Evolutionary conservation across 2,113 vertebrate genomes (phyloP).

Genomic region (Mesitornis unicolor): DNA sequence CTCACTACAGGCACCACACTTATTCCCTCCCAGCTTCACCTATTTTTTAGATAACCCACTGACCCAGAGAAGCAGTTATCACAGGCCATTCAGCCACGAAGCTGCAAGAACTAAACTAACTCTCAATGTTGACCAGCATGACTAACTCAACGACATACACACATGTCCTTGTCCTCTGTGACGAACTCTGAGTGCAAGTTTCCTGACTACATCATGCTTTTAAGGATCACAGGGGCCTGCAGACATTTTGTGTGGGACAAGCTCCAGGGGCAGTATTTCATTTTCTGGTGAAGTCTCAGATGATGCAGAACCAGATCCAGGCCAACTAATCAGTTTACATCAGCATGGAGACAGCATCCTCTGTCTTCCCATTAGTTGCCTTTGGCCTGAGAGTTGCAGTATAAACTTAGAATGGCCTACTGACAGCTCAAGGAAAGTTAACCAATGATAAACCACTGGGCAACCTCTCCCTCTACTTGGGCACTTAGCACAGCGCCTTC

Average conservation of each 20-base stretch:
- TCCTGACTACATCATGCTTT: not conserved
- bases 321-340: not conserved
- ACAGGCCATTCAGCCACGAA: not conserved
- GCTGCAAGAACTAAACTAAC: not conserved
- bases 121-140: not conserved
- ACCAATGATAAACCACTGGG: not conserved
- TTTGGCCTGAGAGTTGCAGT: not conserved
- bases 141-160: not conserved
- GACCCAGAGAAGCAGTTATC: not conserved
- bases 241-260: not conserved
- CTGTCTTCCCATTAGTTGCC: not conserved
- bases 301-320: not conserved
- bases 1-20: not conserved
- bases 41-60: not conserved
- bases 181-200: not conserved
- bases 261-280: not conserved
- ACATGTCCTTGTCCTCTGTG: not conserved
- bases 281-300: not conserved
- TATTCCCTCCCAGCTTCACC: not conserved
- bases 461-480: not conserved
- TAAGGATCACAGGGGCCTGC: not conserved
- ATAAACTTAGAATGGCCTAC: slow-evolving; percentile 32
- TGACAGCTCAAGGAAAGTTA: not conserved
- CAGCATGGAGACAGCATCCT: not conserved
- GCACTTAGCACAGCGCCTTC: not conserved